phyloP scores from a whole-genome alignment of 2,888 invertebrate species.

The Tanypteryx hageni region DNA sequence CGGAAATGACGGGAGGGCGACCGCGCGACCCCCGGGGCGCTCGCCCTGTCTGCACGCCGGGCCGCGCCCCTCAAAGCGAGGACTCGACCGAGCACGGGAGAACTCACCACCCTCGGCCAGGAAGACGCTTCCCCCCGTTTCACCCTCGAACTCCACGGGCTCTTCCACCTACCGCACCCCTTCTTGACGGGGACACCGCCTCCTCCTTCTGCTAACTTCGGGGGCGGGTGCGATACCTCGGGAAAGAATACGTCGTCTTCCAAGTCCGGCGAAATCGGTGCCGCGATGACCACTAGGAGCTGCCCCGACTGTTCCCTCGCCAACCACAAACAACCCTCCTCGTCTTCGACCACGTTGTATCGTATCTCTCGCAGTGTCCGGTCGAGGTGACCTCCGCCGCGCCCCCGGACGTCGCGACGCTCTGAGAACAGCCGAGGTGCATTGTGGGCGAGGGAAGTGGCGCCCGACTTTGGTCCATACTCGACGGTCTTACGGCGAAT shows the following conservation, averaged over 20 bases:
- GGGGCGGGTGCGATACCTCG: background rate
- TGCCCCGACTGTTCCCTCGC: conserved; percentile 10
- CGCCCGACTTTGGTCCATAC: conserved; percentile 38
- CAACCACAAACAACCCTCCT: conserved; percentile 42
- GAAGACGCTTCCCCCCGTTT: background rate
- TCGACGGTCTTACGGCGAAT: conserved; percentile 47
- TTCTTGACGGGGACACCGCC: background rate
- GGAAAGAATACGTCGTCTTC: conserved; percentile 40
- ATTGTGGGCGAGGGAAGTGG: conserved; percentile 46
- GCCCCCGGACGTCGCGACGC: conserved; percentile 61
- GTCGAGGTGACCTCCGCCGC: conserved; percentile 37
- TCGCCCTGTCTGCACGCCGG: background rate
- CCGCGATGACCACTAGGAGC: conserved; percentile 1
- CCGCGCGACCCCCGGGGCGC: background rate
- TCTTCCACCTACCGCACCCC: background rate
- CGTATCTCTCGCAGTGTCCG: background rate
- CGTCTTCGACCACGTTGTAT: conserved; percentile 60
- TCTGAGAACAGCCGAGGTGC: conserved; percentile 43
- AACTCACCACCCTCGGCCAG: background rate
- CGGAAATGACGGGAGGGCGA: background rate
- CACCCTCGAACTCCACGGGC: background rate
- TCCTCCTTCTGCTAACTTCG: background rate
- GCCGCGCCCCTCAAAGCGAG: background rate
- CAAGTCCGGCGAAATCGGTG: background rate
- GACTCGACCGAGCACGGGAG: background rate